phyloP scores from a whole-genome alignment of 2,113 vertebrate species.

The Poicephalus meyeri region DNA sequence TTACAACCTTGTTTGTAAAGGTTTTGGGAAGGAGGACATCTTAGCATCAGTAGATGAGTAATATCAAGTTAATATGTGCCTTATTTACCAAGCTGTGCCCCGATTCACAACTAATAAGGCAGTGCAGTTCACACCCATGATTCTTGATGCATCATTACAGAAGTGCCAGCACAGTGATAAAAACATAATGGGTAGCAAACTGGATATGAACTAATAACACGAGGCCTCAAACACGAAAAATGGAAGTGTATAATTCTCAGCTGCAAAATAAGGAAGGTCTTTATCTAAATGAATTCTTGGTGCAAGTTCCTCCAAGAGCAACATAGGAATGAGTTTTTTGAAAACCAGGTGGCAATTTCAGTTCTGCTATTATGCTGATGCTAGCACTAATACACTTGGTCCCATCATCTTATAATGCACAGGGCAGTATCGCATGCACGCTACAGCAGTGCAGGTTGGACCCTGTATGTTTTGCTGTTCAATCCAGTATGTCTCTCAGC shows the following conservation, averaged over 20 bases:
- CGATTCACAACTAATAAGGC: constrained; percentile 21
- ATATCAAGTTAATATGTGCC: not conserved
- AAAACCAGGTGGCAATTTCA: not conserved
- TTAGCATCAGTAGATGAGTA: constrained; percentile 21
- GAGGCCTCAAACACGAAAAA: not conserved
- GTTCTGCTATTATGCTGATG: not conserved
- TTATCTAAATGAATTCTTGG: not conserved
- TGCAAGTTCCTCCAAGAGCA: not conserved
- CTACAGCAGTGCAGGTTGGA: not conserved
- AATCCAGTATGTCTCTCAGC: not conserved
- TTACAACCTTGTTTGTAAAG: constrained; percentile 19
- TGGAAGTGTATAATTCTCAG: not conserved
- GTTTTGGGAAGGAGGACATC: not conserved
- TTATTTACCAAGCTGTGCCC: constrained; percentile 11
- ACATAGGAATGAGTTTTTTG: not conserved
- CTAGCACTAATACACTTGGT: not conserved
- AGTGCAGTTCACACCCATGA: not conserved
- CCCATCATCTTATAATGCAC: not conserved
- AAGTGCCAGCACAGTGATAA: constrained; percentile 7
- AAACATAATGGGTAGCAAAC: not conserved
- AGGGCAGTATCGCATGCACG: not conserved
- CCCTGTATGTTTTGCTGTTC: not conserved
- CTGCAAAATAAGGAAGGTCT: not conserved
- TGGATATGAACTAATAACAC: not conserved
- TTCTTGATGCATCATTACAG: not conserved